Percentiles rank a stretch among this genome's conserved stretches.
These are phyloP conservation scores for Syndactyla subalaris DNA, from an alignment of 2,797 vertebrate species.

Conservation along the genomic window DNA sequence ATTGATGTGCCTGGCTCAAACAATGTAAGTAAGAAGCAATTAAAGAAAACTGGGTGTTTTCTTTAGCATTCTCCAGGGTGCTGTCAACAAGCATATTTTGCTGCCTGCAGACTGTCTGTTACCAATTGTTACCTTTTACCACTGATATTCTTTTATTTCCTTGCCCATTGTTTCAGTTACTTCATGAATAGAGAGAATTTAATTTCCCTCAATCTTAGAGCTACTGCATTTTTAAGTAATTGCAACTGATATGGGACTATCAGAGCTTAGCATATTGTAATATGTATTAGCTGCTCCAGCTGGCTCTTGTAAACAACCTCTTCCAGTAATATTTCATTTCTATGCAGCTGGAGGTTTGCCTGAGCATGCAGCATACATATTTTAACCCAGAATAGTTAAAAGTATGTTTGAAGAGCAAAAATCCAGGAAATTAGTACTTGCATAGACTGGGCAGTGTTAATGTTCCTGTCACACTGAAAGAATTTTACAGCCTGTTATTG, in stretches of 20 bases:
- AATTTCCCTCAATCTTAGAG: constrained; percentile 23
- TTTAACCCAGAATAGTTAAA: constrained; percentile 18
- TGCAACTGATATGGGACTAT: constrained; percentile 34
- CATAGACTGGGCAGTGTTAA: background rate
- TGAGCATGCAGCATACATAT: constrained; percentile 19
- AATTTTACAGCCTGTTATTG: background rate
- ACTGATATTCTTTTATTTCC: constrained; percentile 1
- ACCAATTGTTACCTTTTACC: background rate
- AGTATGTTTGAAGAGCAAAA: constrained; percentile 11
- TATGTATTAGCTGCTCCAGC: constrained; percentile 43
- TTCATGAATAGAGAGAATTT: constrained; percentile 44
- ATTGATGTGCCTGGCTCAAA: background rate
- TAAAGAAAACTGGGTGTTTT: background rate
- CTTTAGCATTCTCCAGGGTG: background rate
- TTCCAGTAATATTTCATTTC: constrained; percentile 58
- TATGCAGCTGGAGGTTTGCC: constrained; percentile 44
- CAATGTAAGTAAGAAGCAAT: background rate
- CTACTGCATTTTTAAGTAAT: constrained; percentile 51
- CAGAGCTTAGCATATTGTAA: constrained; percentile 35
- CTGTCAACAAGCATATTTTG: background rate
- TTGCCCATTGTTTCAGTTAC: constrained; percentile 38
- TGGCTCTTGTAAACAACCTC: constrained; percentile 39
- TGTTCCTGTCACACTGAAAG: background rate
- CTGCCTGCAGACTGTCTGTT: background rate
- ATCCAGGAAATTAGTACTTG: background rate